Evolutionary conservation across 1,140 invertebrate genomes (phyloP), one percentile per base, ranked within the genome.

Genomic region (Agrypnia vestita): DNA sequence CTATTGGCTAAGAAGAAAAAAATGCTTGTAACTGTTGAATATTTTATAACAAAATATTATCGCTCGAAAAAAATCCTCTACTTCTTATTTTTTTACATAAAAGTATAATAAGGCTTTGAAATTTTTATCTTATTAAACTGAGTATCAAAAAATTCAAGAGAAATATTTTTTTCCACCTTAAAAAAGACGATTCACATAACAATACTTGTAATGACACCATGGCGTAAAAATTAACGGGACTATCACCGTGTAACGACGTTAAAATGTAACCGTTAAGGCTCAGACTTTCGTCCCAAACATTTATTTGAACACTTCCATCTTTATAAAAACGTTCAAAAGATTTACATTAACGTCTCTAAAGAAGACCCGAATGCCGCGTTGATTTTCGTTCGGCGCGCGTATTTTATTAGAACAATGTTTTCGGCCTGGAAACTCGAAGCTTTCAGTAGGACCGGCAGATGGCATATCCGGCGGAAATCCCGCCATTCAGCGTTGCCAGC

Each of bases 391-490:
- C 9, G 4, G 15, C 0, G 44, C 21, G 3, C 21, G n/a, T 15
- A 19, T 49, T 49, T 69, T 69, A 8, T 44, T 46, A 35, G 25
- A 35, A 35, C 1, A 35, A 35, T 35, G 15, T 19, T n/a, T 49
- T 69, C 61, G 17, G 15, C 17, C 64, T 21, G 64, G 15, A n/a
- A 69, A 46, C 64, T 69, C 46, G n/a, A 35, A 69, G 44, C 64
- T 47, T 69, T 69, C n/a, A n/a, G 64, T 53, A 74, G 78, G 74
- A 69, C 67, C 78, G 78, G 72, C 78, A 78, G 81, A 82, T 82
- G 81, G 73, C 75, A 74, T 78, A 67, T 78, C 61, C 51, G 55
- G 47, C 75, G 80, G 80, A 81, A 78, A 81, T 81, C 80, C 80
- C 69, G 25, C 75, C 64, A 72, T 77, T 81, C 74, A 59, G 75